These are phyloP conservation scores for Ornithoptera alexandrae DNA, from an alignment of 2,888 invertebrate species.

Conservation along the genomic window DNA sequence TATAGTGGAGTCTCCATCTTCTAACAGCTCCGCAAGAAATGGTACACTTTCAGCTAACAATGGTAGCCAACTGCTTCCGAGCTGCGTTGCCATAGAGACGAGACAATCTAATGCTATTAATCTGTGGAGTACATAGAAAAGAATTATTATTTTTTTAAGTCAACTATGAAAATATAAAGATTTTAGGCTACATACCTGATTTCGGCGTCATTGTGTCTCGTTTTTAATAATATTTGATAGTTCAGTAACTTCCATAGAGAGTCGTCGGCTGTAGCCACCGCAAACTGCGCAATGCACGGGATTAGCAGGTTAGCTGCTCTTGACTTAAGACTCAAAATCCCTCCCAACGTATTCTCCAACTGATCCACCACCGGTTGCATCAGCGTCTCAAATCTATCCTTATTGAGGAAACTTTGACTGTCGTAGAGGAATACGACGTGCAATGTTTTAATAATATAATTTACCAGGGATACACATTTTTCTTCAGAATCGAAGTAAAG, in stretches of 20 bases:
- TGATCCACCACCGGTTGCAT: constrained; percentile 95
- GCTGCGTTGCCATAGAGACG: constrained; percentile 88
- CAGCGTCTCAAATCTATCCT: constrained; percentile 90
- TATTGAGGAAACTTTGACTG: constrained; percentile 89
- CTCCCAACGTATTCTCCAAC: constrained; percentile 87
- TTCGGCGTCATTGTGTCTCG: constrained; percentile 86
- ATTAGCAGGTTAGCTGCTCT: constrained; percentile 82
- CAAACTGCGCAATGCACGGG: constrained; percentile 91
- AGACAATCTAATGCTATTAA: constrained; percentile 85
- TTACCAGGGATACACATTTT: constrained; percentile 82
- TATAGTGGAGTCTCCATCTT: constrained; percentile 91
- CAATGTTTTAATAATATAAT: constrained; percentile 87
- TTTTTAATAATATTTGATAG: constrained; percentile 93
- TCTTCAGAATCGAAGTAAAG: constrained; percentile 77
- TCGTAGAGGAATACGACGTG: constrained; percentile 90
- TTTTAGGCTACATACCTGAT: constrained; percentile 71
- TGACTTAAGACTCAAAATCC: constrained; percentile 78
- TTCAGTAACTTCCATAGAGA: constrained; percentile 94
- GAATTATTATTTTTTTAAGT: not conserved
- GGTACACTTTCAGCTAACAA: constrained; percentile 96
- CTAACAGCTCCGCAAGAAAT: constrained; percentile 94
- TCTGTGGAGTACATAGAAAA: constrained; percentile 55
- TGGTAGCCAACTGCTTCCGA: constrained; percentile 93
- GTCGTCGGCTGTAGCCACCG: constrained; percentile 90
- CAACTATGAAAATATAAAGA: not conserved